Percentiles rank a stretch among this genome's conserved stretches.
phyloP scores from a whole-genome alignment of 2,888 invertebrate genomes.

The Melikaiella ostensackeni region DNA sequence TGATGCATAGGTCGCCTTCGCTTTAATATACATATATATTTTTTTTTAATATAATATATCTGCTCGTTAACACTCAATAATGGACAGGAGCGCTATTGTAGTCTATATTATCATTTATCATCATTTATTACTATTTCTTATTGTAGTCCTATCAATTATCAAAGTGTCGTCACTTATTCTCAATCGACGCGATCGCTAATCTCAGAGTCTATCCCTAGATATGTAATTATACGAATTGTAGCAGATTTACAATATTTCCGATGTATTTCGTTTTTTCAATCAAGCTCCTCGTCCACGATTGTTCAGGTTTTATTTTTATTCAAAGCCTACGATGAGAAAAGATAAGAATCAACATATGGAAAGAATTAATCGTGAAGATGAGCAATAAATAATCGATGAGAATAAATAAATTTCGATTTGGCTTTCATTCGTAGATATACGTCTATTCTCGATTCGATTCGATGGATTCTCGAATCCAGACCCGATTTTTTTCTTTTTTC shows the following conservation, averaged over 20 bases:
- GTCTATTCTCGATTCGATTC: slow-evolving; percentile 20
- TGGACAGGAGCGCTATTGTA: slow-evolving; percentile 35
- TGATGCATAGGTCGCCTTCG: slow-evolving; percentile 47
- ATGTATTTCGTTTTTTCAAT: slow-evolving; percentile 1
- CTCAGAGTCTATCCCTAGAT: slow-evolving; percentile 23
- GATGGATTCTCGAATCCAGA: neutral
- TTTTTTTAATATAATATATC: slow-evolving; percentile 33
- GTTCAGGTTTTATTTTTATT: neutral
- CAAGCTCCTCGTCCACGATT: slow-evolving; percentile 34
- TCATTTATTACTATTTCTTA: slow-evolving; percentile 14
- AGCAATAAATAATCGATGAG: slow-evolving; percentile 5
- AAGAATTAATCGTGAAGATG: neutral
- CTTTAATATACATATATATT: slow-evolving; percentile 41
- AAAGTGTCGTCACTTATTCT: slow-evolving; percentile 19
- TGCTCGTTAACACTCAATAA: slow-evolving; percentile 38
- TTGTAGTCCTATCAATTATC: slow-evolving; percentile 24
- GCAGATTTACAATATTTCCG: slow-evolving; percentile 8
- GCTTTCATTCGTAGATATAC: neutral
- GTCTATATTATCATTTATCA: slow-evolving; percentile 15
- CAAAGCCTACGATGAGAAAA: neutral
- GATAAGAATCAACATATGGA: neutral
- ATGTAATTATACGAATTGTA: slow-evolving; percentile 31
- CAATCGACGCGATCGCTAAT: slow-evolving; percentile 21
- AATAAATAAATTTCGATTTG: slow-evolving; percentile 1
- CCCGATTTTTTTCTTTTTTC: neutral